These are phyloP conservation scores for Drusus annulatus DNA, from an alignment of 1,140 invertebrate genomes.

Conservation along the genomic window DNA sequence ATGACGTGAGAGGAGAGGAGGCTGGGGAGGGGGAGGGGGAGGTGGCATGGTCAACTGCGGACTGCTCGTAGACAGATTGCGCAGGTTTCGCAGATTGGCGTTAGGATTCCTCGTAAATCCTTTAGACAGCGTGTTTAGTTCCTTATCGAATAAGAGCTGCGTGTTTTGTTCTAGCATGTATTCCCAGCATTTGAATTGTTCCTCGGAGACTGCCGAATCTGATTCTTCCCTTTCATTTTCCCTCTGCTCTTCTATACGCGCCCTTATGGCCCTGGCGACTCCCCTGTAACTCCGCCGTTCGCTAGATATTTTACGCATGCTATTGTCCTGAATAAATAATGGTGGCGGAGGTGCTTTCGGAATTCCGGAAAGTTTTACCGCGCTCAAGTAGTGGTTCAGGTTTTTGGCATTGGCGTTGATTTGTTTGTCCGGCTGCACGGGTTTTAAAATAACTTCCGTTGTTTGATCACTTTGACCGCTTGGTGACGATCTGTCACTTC, in stretches of 20 bases:
- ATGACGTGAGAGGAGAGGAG: constrained; percentile 79
- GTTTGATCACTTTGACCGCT: constrained; percentile 87
- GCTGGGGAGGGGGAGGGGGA: constrained; percentile 66
- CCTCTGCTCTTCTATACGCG: constrained; percentile 73
- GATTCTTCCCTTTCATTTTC: constrained; percentile 76
- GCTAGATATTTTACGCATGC: constrained; percentile 59
- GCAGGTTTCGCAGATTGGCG: constrained; percentile 68
- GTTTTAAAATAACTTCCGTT: constrained; percentile 60
- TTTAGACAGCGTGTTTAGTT: constrained; percentile 85
- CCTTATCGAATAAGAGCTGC: constrained; percentile 89
- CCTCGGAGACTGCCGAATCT: constrained; percentile 79
- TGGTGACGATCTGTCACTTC: constrained; percentile 82
- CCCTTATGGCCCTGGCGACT: constrained; percentile 72
- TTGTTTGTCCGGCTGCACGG: constrained; percentile 49
- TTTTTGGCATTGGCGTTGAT: constrained; percentile 49
- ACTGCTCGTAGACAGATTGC: constrained; percentile 72
- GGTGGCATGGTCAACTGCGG: constrained; percentile 71
- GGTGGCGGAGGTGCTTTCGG: constrained; percentile 47
- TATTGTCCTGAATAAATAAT: constrained; percentile 59
- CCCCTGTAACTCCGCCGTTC: constrained; percentile 73
- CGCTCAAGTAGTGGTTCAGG: constrained; percentile 54
- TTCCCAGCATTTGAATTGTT: constrained; percentile 93
- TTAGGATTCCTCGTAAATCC: constrained; percentile 70
- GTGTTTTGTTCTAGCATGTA: constrained; percentile 94
- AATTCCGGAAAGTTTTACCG: constrained; percentile 49